Base-by-base conservation (phyloP, 2,797 vertebrate species). In the Enteromius anoplus region DNA sequence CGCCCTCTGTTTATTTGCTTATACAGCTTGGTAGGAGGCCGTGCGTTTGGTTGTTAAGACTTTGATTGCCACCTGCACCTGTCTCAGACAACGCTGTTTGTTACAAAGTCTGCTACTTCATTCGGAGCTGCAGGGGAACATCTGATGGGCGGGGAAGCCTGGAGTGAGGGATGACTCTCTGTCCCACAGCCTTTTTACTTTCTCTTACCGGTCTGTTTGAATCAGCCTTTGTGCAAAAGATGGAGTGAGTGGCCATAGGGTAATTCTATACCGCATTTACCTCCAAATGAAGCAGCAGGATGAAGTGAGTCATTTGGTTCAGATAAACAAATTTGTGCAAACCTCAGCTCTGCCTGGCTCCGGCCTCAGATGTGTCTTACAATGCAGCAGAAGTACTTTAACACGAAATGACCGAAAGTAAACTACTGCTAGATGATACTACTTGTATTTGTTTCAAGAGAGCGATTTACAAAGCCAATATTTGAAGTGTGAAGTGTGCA, bases 1-100 rank as follows among this genome's bases (percentile, higher is more conserved):
- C 79, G 87, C 90, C 69, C 88, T 88, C 93, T 93, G 92, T 96
- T 96, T 96, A 95, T 96, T 96, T 96, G 94, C 92, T 93, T 95
- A 93, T 92, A 92, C 91, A 95, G 92, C 87, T 89, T 96, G 91
- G 90, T 91, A 92, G 90, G 89, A 91, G 90, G 88, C 88, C 76
- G 83, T 87, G 88, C 82, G 66, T 87, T 90, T 86, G 85, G 88
- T 90, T 88, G 85, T 90, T 87, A 88, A 77, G 91, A 89, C 92
- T 90, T 93, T 94, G 94, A 94, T 88, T 91, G 92, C 92, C 87
- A 81, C 89, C 88, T 92, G 84, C 94, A 95, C 94, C 94, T 96
- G 95, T 95, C 93, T 91, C 84, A 42, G 83, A 92, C 88, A 85
- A 91, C 94, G 88, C 79, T 81, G 87, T 95, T 90, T 93, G 81